A percentile compares a stretch with the other conserved stretches of the same genome.
These are phyloP conservation scores for Labrus mixtus DNA, from an alignment of 2,113 vertebrate genomes.

Conservation along the genomic window DNA sequence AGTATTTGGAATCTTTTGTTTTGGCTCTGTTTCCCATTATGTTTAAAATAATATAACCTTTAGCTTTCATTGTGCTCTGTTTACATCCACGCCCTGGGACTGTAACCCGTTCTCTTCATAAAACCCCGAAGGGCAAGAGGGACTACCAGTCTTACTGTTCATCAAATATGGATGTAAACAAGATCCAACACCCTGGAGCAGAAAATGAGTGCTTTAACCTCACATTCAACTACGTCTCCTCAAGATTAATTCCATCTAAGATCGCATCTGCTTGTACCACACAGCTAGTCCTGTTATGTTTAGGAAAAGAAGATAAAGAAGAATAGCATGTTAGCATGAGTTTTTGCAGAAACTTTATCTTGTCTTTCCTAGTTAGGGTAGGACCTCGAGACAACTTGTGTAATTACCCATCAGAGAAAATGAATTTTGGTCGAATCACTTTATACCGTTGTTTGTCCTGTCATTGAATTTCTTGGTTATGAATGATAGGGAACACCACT, in stretches of 20 bases:
- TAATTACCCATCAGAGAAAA: no score
- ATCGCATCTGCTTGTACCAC: not conserved
- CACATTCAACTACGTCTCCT: not conserved
- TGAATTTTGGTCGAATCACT: no score
- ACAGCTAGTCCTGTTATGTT: not conserved
- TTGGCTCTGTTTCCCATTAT: not conserved
- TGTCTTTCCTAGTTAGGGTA: no score
- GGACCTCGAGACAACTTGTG: no score
- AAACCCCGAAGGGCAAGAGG: not conserved
- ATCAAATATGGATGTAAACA: constrained; percentile 3
- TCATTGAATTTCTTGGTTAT: no score
- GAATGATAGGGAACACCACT: no score
- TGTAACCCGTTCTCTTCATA: not conserved
- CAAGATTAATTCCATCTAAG: not conserved
- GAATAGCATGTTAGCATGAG: no score
- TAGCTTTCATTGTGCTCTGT: not conserved
- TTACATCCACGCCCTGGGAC: constrained; percentile 15
- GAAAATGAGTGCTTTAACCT: constrained; percentile 6
- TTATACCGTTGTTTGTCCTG: no score
- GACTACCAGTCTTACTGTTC: constrained; percentile 1
- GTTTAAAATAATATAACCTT: not conserved
- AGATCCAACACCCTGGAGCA: constrained; percentile 19
- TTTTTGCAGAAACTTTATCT: no score
- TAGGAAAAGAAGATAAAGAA: no score
- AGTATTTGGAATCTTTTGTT: constrained; percentile 9